Percentiles rank a stretch among this genome's conserved stretches.
These are phyloP conservation scores for Dryobates pubescens DNA, from an alignment of 2,797 vertebrate genomes.

Conservation along the genomic window DNA sequence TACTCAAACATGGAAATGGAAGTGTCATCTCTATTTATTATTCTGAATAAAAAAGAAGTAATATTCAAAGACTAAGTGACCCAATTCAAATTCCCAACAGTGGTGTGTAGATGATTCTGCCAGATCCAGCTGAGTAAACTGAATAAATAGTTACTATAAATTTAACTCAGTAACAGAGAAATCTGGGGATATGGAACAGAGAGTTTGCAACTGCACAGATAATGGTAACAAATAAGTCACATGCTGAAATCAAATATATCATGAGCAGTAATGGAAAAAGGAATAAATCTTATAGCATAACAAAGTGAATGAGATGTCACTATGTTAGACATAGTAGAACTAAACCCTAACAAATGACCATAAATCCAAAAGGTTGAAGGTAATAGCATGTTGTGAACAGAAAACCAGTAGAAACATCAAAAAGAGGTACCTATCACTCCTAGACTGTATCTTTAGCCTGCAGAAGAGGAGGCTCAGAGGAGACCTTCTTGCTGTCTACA, in stretches of 20 bases:
- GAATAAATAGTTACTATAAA: constrained; percentile 36
- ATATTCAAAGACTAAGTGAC: not conserved
- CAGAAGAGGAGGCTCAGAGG: too few species aligned
- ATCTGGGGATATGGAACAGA: not conserved
- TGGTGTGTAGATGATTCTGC: constrained; percentile 20
- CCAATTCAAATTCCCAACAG: constrained; percentile 17
- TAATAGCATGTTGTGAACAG: not conserved
- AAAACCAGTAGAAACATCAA: not conserved
- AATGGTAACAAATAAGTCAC: constrained; percentile 42
- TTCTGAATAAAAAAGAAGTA: constrained; percentile 15
- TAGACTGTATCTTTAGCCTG: not conserved
- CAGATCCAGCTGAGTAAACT: constrained; percentile 23
- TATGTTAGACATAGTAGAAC: constrained; percentile 7
- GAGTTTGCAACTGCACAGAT: constrained; percentile 38
- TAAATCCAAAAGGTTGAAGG: not conserved
- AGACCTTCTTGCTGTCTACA: too few species aligned
- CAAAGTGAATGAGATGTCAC: not conserved
- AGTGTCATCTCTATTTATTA: constrained; percentile 8
- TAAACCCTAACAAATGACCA: constrained; percentile 15
- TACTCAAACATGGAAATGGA: constrained; percentile 42
- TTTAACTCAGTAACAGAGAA: constrained; percentile 40
- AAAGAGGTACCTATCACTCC: accelerated
- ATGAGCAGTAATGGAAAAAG: not conserved
- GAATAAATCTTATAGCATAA: not conserved
- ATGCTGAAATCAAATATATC: constrained; percentile 27